Percentiles rank a stretch among this genome's conserved stretches.
These are phyloP conservation scores for Sylvilagus floridanus DNA, from an alignment of 2,797 vertebrate genomes.

Conservation along the genomic window DNA sequence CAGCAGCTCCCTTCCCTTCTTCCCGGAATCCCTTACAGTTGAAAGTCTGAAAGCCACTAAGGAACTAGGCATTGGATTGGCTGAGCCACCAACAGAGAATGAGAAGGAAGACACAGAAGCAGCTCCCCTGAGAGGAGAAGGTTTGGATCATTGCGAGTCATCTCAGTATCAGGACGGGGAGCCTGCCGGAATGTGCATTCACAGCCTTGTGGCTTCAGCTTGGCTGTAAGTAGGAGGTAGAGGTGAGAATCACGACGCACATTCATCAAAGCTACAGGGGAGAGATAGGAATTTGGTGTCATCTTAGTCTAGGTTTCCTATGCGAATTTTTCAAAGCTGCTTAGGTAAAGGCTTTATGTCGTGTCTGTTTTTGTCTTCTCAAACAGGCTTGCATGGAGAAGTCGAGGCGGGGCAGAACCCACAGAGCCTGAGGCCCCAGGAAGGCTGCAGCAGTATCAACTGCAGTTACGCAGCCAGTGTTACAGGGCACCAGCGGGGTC, in stretches of 20 bases:
- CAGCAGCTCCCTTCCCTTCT: not conserved
- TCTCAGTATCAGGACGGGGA: not conserved
- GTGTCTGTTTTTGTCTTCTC: conserved; percentile 45
- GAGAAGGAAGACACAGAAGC: not conserved
- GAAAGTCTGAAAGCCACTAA: not conserved
- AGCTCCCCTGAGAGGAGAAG: not conserved
- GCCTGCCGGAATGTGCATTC: not conserved
- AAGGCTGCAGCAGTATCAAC: not conserved
- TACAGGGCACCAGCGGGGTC: conserved; percentile 50
- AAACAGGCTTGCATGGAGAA: conserved; percentile 63
- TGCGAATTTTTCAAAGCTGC: not conserved
- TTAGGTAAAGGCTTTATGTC: not conserved
- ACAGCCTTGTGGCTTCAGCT: conserved; percentile 55
- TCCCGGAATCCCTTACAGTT: not conserved
- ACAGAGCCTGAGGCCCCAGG: not conserved
- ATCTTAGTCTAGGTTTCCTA: not conserved
- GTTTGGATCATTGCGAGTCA: not conserved
- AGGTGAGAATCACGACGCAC: not conserved
- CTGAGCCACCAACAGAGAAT: not conserved
- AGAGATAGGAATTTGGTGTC: not conserved
- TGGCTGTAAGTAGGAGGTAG: conserved; percentile 49
- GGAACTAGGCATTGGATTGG: not conserved
- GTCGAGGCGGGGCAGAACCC: conserved; percentile 67
- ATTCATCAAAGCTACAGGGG: not conserved
- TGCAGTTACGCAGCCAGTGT: conserved; percentile 19